Conservation (phyloP, 1,140 invertebrate genomes). For the Trissolcus basalis region DNA sequence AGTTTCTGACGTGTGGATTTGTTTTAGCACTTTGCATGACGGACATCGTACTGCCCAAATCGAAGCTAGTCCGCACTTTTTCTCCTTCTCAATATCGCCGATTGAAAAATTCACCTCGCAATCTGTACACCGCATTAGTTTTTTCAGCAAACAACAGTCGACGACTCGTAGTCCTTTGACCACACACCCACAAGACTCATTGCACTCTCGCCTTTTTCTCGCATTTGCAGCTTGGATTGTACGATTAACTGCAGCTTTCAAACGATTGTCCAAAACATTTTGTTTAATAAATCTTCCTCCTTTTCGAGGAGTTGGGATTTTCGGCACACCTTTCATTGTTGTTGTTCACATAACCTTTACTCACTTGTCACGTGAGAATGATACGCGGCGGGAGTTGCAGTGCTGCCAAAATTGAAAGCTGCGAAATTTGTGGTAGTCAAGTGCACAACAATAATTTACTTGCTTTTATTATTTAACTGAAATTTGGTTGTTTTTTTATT, state of each 20-base stretch:
- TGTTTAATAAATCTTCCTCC: conserved; percentile 11
- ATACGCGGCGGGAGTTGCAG: no score
- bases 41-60: conserved; percentile 8
- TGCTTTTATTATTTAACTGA: no score
- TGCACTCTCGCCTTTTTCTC: background rate
- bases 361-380: no score
- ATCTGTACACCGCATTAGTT: conserved; percentile 6
- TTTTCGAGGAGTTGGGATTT: background rate
- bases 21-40: conserved; percentile 10
- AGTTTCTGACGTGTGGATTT: conserved; percentile 6
- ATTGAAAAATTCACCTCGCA: conserved; percentile 1
- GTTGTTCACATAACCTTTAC: no score
- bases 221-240: background rate
- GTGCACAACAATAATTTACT: no score
- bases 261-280: conserved; percentile 2
- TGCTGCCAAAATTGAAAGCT: no score
- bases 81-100: conserved; percentile 6
- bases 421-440: no score
- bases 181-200: background rate
- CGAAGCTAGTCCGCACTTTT: background rate
- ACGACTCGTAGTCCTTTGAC: conserved; percentile 9
- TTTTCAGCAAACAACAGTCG: conserved; percentile 3
- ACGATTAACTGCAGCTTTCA: conserved; percentile 11
- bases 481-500: no score
- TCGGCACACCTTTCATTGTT: no score